phyloP scores from a whole-genome alignment of 2,888 invertebrate species.

The Ennomos fuscantarius region DNA sequence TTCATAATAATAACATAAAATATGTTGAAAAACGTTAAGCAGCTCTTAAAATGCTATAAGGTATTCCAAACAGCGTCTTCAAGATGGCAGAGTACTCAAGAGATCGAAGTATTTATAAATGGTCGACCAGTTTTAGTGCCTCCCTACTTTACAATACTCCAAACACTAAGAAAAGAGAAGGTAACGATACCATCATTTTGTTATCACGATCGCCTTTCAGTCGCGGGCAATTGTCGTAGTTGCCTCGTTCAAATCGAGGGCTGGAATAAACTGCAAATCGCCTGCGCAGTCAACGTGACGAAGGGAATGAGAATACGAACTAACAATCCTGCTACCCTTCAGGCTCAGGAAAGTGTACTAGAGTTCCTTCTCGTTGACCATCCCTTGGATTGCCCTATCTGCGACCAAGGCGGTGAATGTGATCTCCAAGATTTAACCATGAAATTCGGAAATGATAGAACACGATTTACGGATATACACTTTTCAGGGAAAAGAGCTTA shows the following conservation, averaged over 20 bases:
- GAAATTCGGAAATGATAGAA: constrained; percentile 97
- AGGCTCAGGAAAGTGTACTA: constrained; percentile 92
- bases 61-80: constrained; percentile 16
- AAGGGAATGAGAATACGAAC: constrained; percentile 99
- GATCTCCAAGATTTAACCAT: constrained; percentile 98
- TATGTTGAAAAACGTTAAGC: constrained; percentile 52
- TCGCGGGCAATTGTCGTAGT: constrained; percentile 99
- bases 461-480: constrained; percentile 95
- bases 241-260: constrained; percentile 99
- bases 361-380: constrained; percentile 99
- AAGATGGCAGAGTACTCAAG: constrained; percentile 14
- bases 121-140: constrained; percentile 96
- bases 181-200: constrained; percentile 94
- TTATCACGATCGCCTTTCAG: constrained; percentile 98
- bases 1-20: constrained; percentile 30
- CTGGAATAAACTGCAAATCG: constrained; percentile 97
- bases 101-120: constrained; percentile 94
- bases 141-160: constrained; percentile 97
- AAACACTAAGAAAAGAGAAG: constrained; percentile 70
- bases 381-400: constrained; percentile 99
- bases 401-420: constrained; percentile 98
- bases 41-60: constrained; percentile 45
- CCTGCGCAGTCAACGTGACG: constrained; percentile 98
- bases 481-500: constrained; percentile 96
- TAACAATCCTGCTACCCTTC: constrained; percentile 92